Conservation (phyloP, 2,113 vertebrate genomes). For the Epinephelus moara region DNA sequence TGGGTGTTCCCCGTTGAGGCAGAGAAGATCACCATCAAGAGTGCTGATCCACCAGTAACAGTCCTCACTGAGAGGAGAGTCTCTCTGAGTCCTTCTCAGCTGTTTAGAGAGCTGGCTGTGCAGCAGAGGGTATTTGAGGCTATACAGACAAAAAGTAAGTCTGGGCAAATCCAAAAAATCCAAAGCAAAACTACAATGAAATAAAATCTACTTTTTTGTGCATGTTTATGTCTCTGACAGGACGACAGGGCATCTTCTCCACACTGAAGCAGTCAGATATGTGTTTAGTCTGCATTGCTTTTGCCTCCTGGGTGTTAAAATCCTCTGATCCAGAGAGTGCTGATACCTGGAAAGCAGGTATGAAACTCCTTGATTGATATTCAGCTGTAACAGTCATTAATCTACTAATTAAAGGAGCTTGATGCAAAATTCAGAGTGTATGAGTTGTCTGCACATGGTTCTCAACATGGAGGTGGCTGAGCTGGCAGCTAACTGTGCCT, state of each 20-base stretch:
- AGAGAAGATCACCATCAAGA: conserved; percentile 11
- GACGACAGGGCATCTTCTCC: conserved; percentile 70
- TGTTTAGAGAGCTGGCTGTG: conserved; percentile 54
- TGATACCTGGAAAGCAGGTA: conserved; percentile 97
- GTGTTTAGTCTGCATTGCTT: conserved; percentile 97
- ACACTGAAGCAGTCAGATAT: conserved; percentile 87
- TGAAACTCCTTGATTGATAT: background rate
- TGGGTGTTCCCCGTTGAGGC: conserved; percentile 55
- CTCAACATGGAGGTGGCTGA: no score
- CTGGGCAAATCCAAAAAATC: background rate
- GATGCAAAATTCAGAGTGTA: no score
- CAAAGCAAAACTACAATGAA: background rate
- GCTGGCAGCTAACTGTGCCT: no score
- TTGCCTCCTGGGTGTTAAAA: conserved; percentile 95
- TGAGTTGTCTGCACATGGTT: no score
- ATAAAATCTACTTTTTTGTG: background rate
- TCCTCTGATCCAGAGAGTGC: conserved; percentile 89
- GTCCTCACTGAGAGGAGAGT: conserved; percentile 14
- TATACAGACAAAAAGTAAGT: conserved; percentile 75
- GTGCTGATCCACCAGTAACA: conserved; percentile 14
- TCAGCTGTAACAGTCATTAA: background rate
- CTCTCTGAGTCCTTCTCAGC: background rate
- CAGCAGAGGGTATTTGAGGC: conserved; percentile 54
- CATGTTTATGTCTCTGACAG: conserved; percentile 60
- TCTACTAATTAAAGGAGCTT: background rate